Evolutionary conservation across 1,140 invertebrate species (phyloP), one percentile per base, ranked within the genome.

Genomic region (Drosophila punjabiensis): DNA sequence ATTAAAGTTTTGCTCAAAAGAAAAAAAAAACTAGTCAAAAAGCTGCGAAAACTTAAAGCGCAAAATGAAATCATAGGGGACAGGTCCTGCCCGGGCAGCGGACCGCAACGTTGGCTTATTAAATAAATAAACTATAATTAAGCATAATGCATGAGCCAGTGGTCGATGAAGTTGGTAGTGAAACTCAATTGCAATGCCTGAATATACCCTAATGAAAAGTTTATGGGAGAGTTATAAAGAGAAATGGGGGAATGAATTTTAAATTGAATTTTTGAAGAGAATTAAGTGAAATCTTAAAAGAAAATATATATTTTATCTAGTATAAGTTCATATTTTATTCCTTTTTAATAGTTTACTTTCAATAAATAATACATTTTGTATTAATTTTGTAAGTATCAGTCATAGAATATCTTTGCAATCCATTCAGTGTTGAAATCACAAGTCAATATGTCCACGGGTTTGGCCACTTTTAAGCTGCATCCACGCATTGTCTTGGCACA

Each of bases 121-220:
- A 87, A 87, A 79, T 76, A 80, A 87, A 87, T 87, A 69, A 82
- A 82, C 84, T 82, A 77, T 82, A 80, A 87, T 88, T 88, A 82
- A 80, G 47, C 35, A 52, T 58, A 52, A 53, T 67, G 68, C 45
- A 61, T 37, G 58, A 74, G 65, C 43, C 59, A 61, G 47, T 52
- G 68, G 81, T 59, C 73, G 50, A 28, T 71, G 53, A 69, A 39
- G 52, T 60, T 37, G 24, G 18, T 37, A 35, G 28, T 28, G 47
- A 62, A 56, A 62, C 52, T 35, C 58, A 45, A 63, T 50, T 48
- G 53, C 53, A 37, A 60, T 55, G 64, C 65, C 52, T 62, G 33
- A 47, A 73, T 16, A 69, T 70, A 69, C 64, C 28, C 35, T 53
- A 18, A 20, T 33, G 5, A 8, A 28, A 18, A n/a, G 14, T 9